phyloP scores from a whole-genome alignment of 2,888 invertebrate species.

The Drosophila paracracens region DNA sequence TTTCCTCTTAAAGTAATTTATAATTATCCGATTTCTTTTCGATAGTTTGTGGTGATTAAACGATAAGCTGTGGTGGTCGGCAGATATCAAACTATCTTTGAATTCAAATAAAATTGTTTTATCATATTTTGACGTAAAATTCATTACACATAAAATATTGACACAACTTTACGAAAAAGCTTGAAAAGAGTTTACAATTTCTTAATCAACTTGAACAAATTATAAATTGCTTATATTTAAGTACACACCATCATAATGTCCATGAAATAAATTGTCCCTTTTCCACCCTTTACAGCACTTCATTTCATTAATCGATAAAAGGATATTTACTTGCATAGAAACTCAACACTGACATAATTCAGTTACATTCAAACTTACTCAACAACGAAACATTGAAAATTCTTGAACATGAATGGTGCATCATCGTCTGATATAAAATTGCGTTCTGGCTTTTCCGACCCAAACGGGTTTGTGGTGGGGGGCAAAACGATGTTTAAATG shows the following conservation, averaged over 20 bases:
- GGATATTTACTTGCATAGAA: slow-evolving; percentile 4
- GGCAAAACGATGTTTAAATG: slow-evolving; percentile 86
- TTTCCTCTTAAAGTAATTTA: slow-evolving; percentile 29
- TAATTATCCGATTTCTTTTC: slow-evolving; percentile 20
- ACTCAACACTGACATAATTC: background rate
- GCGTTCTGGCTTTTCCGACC: slow-evolving; percentile 89
- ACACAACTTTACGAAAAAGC: background rate
- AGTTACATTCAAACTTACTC: slow-evolving; percentile 64
- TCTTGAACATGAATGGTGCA: slow-evolving; percentile 90
- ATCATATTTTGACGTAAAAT: background rate
- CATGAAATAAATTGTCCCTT: background rate
- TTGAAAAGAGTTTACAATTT: background rate
- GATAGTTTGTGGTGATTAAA: slow-evolving; percentile 16
- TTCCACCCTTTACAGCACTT: slow-evolving; percentile 6
- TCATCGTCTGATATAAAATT: slow-evolving; percentile 91
- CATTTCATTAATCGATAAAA: background rate
- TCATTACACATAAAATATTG: background rate
- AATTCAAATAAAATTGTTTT: background rate
- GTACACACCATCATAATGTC: slow-evolving; percentile 1
- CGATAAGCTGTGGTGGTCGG: slow-evolving; percentile 26
- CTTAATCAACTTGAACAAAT: background rate
- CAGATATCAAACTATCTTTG: slow-evolving; percentile 21
- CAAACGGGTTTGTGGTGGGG: slow-evolving; percentile 88
- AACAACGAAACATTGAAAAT: slow-evolving; percentile 88
- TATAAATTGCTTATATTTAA: background rate